Base-by-base conservation (phyloP, 2,113 vertebrate genomes). In the Bufo gargarizans region DNA sequence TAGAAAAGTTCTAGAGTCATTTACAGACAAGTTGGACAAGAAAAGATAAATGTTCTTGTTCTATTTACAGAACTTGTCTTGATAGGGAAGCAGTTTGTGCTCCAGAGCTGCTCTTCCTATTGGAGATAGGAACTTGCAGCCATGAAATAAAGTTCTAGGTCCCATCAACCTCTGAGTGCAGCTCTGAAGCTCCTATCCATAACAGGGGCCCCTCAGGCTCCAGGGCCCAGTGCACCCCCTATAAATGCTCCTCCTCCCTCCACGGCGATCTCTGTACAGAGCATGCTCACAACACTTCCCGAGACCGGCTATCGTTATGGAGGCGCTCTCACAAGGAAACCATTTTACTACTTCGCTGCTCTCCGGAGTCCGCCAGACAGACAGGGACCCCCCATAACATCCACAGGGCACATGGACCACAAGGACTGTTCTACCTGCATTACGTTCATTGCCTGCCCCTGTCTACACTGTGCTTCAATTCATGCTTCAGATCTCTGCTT, bases 201-300 rank as follows among this genome's bases (percentile, higher is more conserved):
- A 33, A 33, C 33, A 33, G 33, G 33, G 33, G 33, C 33, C 33
- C 33, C 33, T 33, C 33, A 33, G 33, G 33, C 33, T 33, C 33
- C 33, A 33, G 33, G 33, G 33, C 33, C 33, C 33, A 33, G 33
- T 33, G 33, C 33, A 33, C 33, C 33, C 33, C 33, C 33, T 33
- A 33, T 33, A 33, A 33, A 33, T 22, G 4, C n/a, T 33, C 67
- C n/a, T 33, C n/a, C 67, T 33, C 22, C 22, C 10, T 33, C 14
- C 67, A 33, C 67, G 12, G 67, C 9, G 1, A 63, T 5, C 61
- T 63, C 61, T 63, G 67, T 33, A 69, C 67, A 33, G 67, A 69
- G 67, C 67, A 69, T 69, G 67, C 67, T 22, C 67, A 69, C 67
- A 69, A 69, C 67, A 69, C 67, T 69, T 22, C 67, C n/a, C 22